Conservation (phyloP, 2,113 vertebrate species). For the Sarotherodon lohbergeri region DNA sequence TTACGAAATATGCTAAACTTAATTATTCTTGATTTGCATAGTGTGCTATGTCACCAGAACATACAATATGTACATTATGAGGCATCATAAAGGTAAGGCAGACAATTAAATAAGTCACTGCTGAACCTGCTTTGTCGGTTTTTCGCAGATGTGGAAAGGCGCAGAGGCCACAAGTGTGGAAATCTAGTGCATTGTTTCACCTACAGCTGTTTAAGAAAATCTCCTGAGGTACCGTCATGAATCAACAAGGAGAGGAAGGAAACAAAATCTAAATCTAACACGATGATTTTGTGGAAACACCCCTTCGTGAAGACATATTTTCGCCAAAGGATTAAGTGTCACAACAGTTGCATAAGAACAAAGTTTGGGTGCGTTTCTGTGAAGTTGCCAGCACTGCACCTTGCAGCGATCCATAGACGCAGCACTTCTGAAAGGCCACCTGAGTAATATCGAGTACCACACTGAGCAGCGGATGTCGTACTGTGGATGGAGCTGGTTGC, state of each 20-base stretch:
- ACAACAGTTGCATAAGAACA: background rate
- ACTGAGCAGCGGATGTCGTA: background rate
- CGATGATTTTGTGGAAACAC: background rate
- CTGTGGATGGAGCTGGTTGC: background rate
- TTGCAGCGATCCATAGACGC: background rate
- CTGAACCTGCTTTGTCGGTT: background rate
- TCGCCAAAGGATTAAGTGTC: background rate
- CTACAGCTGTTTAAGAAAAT: background rate
- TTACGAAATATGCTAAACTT: slow-evolving; percentile 25
- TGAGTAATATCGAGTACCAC: background rate
- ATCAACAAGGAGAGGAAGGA: background rate
- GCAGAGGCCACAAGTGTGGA: background rate
- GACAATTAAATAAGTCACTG: slow-evolving; percentile 4
- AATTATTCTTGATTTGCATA: slow-evolving; percentile 60
- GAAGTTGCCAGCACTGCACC: background rate
- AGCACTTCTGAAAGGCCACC: slow-evolving; percentile 12
- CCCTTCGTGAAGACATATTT: background rate
- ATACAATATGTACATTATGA: slow-evolving; percentile 24
- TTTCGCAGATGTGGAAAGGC: background rate
- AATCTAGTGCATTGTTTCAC: background rate
- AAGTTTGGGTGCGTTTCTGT: background rate
- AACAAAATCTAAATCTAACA: background rate
- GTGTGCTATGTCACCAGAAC: slow-evolving; percentile 13
- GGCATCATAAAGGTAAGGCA: slow-evolving; percentile 51
- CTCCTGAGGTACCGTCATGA: slow-evolving; percentile 48